Base-by-base conservation (phyloP, 2,888 invertebrate genomes). In the Abrostola tripartita region DNA sequence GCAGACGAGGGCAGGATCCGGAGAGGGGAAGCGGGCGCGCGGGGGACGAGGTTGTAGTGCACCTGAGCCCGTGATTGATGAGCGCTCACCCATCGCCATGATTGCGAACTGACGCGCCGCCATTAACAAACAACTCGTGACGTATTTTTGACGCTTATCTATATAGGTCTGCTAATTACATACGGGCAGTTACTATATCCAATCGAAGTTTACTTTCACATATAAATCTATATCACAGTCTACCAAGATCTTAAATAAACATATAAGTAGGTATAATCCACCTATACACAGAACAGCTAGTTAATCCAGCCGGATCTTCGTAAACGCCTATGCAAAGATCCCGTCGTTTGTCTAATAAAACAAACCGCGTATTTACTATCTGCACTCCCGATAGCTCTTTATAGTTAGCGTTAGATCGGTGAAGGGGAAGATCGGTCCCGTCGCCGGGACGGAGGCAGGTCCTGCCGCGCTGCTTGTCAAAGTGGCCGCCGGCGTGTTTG, bases 41-140 rank as follows among this genome's bases (percentile, higher is more conserved):
- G 72, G 81, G 67, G 65, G 75, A 75, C 38, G 67, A 66, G 71
- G 73, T 74, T 76, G 70, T 59, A 70, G 73, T 85, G 88, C 94
- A 94, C 94, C 94, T 94, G 94, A 83, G 90, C 84, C 91, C 83
- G 84, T 93, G 94, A 94, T 94, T 93, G 94, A 94, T 94, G 93
- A 93, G 87, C 73, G 56, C 81, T 81, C 85, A 85, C 79, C 91
- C 88, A 89, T 90, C 86, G 89, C 87, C 85, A 90, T 92, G 92
- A 92, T 93, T 91, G 88, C 86, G 69, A 85, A 82, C 74, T 78
- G 76, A 71, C 82, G 79, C 78, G 79, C 77, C 73, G 78, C 85
- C 89, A 88, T 90, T 88, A 88, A 68, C 78, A 65, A 65, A 82
- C 74, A 70, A 71, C 71, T 61, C 55, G 63, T 64, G 51, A 67